Conservation (phyloP, 2,113 vertebrate species). For the Sorex fumeus region DNA sequence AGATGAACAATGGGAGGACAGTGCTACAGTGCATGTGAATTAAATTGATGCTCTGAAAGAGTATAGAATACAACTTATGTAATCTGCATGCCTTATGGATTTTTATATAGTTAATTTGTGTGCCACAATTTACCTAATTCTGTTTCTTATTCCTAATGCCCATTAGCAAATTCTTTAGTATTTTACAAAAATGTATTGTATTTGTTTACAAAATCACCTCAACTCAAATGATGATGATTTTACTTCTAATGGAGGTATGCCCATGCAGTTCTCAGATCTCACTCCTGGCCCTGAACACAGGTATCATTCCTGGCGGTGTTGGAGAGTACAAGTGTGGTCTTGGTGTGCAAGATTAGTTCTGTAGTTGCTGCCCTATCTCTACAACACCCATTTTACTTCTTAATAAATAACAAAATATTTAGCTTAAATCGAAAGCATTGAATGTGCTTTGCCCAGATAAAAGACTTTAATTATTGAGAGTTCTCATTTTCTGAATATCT, state of each 20-base stretch:
- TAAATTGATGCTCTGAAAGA: background rate
- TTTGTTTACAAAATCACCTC: background rate
- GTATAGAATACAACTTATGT: background rate
- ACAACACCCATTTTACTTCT: too few species aligned
- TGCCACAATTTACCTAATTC: background rate
- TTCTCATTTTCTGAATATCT: too few species aligned
- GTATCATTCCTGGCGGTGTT: too few species aligned
- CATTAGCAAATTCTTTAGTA: background rate
- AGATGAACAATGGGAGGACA: too few species aligned
- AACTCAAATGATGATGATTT: slow-evolving; percentile 28
- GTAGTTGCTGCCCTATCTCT: too few species aligned
- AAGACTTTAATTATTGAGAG: background rate
- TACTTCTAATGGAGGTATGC: slow-evolving; percentile 16
- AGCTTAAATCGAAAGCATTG: slow-evolving; percentile 5
- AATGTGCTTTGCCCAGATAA: slow-evolving; percentile 2
- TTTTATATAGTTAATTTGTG: slow-evolving; percentile 18
- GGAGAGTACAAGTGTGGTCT: too few species aligned
- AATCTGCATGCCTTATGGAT: background rate
- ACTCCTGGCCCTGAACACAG: too few species aligned
- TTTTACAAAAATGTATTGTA: background rate
- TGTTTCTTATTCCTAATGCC: background rate
- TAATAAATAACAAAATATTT: slow-evolving; percentile 18
- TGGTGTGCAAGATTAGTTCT: too few species aligned
- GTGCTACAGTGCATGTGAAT: too few species aligned
- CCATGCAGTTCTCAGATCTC: too few species aligned